These are phyloP conservation scores for Pterocles gutturalis DNA, from an alignment of 2,113 vertebrate genomes.

Conservation along the genomic window DNA sequence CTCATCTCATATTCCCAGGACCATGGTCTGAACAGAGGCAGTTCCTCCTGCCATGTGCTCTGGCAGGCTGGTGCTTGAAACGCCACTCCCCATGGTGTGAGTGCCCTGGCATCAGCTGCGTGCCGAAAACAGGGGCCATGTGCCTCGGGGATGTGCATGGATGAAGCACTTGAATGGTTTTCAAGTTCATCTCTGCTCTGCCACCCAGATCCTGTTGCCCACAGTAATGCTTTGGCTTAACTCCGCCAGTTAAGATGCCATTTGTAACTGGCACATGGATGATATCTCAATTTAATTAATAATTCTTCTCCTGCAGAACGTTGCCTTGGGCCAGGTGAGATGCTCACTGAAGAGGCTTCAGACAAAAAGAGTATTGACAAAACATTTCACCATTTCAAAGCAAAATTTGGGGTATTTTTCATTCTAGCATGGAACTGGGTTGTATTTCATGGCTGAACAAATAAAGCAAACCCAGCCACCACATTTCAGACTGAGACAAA, in stretches of 20 bases:
- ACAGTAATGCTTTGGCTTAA: neutral
- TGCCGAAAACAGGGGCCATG: fast-evolving
- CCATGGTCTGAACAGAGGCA: neutral
- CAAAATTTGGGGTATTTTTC: neutral
- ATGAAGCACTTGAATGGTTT: neutral
- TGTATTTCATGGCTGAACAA: neutral
- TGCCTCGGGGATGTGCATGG: neutral
- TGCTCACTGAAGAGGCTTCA: neutral
- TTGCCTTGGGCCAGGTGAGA: neutral
- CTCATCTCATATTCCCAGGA: neutral
- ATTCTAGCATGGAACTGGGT: neutral
- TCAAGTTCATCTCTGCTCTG: neutral
- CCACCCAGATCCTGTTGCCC: neutral
- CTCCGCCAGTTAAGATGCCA: fast-evolving
- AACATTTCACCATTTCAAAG: neutral
- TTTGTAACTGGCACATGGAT: neutral
- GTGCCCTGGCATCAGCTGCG: neutral
- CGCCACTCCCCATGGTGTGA: fast-evolving
- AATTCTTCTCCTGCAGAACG: neutral
- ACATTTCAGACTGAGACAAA: neutral
- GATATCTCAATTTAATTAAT: neutral
- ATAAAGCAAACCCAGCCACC: neutral
- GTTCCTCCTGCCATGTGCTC: neutral
- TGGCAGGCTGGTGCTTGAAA: too few relatives aligned
- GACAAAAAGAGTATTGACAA: neutral